Conservation (phyloP, 2,888 invertebrate species). For the Pseudanteris insignis region DNA sequence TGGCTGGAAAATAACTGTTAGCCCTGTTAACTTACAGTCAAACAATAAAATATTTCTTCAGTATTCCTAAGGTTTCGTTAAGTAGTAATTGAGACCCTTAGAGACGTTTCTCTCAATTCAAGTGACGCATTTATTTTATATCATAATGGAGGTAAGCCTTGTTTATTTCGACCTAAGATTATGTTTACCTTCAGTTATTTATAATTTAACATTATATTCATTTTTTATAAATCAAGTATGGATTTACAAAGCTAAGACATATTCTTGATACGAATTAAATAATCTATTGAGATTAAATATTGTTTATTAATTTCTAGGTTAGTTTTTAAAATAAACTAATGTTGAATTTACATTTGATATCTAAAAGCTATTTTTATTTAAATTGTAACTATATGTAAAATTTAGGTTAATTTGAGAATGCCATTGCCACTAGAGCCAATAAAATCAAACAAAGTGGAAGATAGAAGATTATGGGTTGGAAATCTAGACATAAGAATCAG, state of each 20-base stretch:
- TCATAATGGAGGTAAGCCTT: conserved; percentile 13
- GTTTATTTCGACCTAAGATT: conserved; percentile 1
- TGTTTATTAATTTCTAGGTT: neutral
- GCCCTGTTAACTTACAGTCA: conserved; percentile 5
- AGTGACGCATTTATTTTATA: neutral
- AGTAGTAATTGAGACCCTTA: neutral
- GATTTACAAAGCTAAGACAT: neutral
- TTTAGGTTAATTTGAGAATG: conserved; percentile 57
- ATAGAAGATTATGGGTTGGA: conserved; percentile 88
- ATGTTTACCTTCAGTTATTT: neutral
- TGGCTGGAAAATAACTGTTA: too few species aligned
- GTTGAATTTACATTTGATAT: too few species aligned
- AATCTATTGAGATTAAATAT: too few species aligned
- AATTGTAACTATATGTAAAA: too few species aligned
- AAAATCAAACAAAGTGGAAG: conserved; percentile 70
- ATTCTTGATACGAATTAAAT: too few species aligned
- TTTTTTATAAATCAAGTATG: neutral
- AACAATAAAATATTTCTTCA: conserved; percentile 14
- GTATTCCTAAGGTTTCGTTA: conserved; percentile 19
- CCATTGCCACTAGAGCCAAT: conserved; percentile 71
- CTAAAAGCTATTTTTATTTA: neutral
- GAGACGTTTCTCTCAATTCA: neutral
- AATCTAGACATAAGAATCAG: conserved; percentile 89
- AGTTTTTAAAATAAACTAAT: too few species aligned
- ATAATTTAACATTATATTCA: neutral